Conservation (phyloP, 2,113 vertebrate genomes). For the Clarias gariepinus region DNA sequence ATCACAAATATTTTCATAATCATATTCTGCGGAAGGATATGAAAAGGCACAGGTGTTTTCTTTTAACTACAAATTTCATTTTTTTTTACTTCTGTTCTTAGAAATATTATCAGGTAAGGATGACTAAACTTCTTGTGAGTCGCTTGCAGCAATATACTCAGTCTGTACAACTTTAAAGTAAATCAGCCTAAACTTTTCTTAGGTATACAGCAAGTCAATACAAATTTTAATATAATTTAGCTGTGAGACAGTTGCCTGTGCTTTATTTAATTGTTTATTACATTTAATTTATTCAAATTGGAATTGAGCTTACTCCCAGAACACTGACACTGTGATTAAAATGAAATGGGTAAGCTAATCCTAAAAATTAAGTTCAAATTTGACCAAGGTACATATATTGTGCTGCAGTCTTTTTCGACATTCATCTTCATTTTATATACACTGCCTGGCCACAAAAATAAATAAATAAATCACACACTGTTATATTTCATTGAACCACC, state of each 20-base stretch:
- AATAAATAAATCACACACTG: too few relatives aligned
- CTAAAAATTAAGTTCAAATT: slow-evolving; percentile 6
- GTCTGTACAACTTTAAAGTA: neutral
- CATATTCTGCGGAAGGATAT: neutral
- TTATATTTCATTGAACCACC: too few relatives aligned
- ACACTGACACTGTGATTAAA: slow-evolving; percentile 10
- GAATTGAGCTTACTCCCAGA: neutral
- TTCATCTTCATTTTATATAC: neutral
- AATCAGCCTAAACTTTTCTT: neutral
- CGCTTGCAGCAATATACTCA: neutral
- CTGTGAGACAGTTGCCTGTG: neutral
- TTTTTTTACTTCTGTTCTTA: neutral
- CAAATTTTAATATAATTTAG: neutral
- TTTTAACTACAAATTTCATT: neutral
- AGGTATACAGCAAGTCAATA: neutral
- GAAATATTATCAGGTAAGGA: neutral
- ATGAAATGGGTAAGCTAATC: neutral
- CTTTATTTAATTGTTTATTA: neutral
- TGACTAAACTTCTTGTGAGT: neutral
- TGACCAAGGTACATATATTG: neutral
- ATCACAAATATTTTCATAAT: slow-evolving; percentile 20
- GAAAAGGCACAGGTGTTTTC: slow-evolving; percentile 44
- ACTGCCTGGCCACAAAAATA: too few relatives aligned
- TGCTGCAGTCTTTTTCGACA: neutral
- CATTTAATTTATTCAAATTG: neutral